Evolutionary conservation across 2,888 invertebrate genomes (phyloP), one percentile per base, ranked within the genome.

Genomic region (Boloria selene): DNA sequence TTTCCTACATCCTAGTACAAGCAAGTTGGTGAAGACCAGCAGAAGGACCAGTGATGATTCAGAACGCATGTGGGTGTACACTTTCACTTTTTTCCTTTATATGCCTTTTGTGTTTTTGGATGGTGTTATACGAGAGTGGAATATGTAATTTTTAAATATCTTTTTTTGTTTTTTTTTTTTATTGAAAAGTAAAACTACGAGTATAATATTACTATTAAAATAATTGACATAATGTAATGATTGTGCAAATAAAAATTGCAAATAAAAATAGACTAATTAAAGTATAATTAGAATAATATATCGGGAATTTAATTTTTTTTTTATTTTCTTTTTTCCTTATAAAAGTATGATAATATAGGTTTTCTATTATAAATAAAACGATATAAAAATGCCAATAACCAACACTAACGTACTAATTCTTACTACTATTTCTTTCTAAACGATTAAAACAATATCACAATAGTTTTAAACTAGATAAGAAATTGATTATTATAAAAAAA

Each of bases 11-110:
- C 17, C 31, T 31, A 49, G 6, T 59, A 59, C 31, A 38, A 59
- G 22, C 56, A 22, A 59, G 49, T 49, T 50, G 14, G 49, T 17
- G 26, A 22, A 18, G 31, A 38, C 10, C 7, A 38, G 22, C 58
- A 66, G 59, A 65, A 72, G 67, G 70, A 71, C 65, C 67, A 45
- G 62, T 53, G 69, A 71, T 74, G 73, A 72, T 68, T 71, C 72
- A 71, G 56, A 66, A 60, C 68, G 67, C 31, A 38, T 74, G 78
- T 76, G 74, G 67, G 74, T 75, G 80, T 74, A 78, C 72, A 78
- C 91, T 92, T 91, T 91, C 91, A 90, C 90, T 91, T 90, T 89
- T 87, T 88, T 88, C 84, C 87, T 87, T 85, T 84, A 85, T 87
- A 87, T 82, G 85, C 85, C 90, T 88, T 90, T 90, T 90, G 90